Base-by-base conservation (phyloP, 1,140 invertebrate species). In the Drosophila erecta region DNA sequence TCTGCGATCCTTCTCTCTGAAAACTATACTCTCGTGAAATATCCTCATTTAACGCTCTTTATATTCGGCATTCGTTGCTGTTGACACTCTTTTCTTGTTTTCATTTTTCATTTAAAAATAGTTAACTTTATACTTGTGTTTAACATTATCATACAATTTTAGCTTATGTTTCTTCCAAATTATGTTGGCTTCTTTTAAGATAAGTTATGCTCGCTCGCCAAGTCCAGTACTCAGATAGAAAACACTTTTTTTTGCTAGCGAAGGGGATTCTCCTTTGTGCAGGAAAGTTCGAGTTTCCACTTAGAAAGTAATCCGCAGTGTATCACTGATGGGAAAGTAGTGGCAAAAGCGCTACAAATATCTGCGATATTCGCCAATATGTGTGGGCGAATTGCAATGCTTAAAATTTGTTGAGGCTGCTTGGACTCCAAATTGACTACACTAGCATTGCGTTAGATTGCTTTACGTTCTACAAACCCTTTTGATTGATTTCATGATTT, bases 91-190 rank as follows among this genome's bases (percentile, higher is more conserved):
- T 55, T 55, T 15, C 1, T 41, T 41, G 50, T 78, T 15, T 61
- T 17, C 17, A 17, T 17, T 17, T 61, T 76, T 58, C 62, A 77
- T 84, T 87, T 87, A 86, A 87, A 86, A 86, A 86, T 86, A 86
- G 83, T 86, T 86, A 86, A 86, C 83, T 86, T 86, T 86, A 87
- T 86, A 81, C 83, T 86, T 86, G 49, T 86, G 83, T 86, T 76
- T 86, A 81, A 79, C 75, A 65, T 74, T 62, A 60, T 78, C 43
- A 46, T 64, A 41, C 54, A 62, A 62, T 49, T 58, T 51, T 44
- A 51, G 27, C 47, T 49, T 49, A 53, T 44, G 30, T 62, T 50
- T 84, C 46, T 44, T 55, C 20, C 22, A 43, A n/a, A 40, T 60
- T 41, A 30, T 40, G 22, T 58, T 50, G 56, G 61, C 59, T 59